Evolutionary conservation across 2,797 vertebrate genomes (phyloP), one percentile per base, ranked within the genome.

Genomic region (Thunnus albacares): DNA sequence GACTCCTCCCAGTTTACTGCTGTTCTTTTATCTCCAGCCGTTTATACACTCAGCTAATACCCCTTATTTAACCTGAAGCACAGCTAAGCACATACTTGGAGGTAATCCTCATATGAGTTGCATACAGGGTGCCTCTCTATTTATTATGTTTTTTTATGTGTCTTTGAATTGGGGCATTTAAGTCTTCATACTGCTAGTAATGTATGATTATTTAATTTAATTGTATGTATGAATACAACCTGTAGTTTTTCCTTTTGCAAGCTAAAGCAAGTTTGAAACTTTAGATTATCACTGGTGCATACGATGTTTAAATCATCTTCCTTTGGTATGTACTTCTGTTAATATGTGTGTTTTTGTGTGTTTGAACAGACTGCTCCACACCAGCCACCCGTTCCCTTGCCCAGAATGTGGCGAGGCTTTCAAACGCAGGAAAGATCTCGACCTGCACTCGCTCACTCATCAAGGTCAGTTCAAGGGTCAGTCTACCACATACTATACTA

Each of bases 311-410:
- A 49, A 65, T 15, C 6, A 24, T n/a, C 28, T 30, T 38, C 10
- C 30, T 38, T 33, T n/a, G 41, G 3, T 6, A 13, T 43, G 13
- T 26, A 28, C n/a, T 51, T 56, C 20, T 28, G 6, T 60, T 6
- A 68, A 58, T 58, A 15, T 66, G 13, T 77, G 20, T 79, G 49
- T 78, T 33, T 75, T 51, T 64, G 4, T 83, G 57, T 38, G 1
- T 79, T 38, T 66, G 8, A 63, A 68, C 85, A 96, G 96, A 87
- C 93, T 97, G 77, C 96, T 97, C 22, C 97, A 98, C 93, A 97
- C 96, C 0, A 97, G 96, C 38, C 97, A 97, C 24, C 97, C 97
- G 0, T 98, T 98, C 80, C 97, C 96, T 22, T 98, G 97, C 59
- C 80, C 84, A 0, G 94, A 96, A 3, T 98, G 97, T 15, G 96